Percentiles rank a stretch among this genome's conserved stretches.
Conservation (phyloP, 2,888 invertebrate genomes). For the Oegoconia quadripuncta region DNA sequence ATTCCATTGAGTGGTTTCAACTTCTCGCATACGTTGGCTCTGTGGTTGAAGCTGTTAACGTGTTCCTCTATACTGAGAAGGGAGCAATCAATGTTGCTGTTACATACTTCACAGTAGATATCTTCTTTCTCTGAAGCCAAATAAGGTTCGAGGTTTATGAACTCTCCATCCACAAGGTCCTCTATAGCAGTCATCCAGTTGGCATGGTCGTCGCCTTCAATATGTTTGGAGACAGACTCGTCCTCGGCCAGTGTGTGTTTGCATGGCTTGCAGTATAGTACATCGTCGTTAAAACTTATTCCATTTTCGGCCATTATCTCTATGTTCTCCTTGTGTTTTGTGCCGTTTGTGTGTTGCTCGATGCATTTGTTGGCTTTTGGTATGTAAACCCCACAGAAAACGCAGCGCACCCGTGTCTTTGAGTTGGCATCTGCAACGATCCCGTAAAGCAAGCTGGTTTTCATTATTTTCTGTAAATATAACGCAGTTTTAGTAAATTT, state of each 20-base stretch:
- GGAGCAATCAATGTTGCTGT: conserved; percentile 34
- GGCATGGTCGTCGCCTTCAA: conserved; percentile 44
- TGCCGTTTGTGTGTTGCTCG: conserved; percentile 54
- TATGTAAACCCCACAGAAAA: conserved; percentile 55
- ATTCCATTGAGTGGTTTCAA: conserved; percentile 50
- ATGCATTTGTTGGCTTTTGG: conserved; percentile 59
- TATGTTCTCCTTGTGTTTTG: conserved; percentile 53
- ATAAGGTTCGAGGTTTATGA: conserved; percentile 44
- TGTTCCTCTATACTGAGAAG: conserved; percentile 45
- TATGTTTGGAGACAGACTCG: conserved; percentile 45
- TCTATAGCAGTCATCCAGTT: conserved; percentile 53
- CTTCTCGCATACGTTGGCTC: conserved; percentile 42
- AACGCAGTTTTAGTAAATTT: background rate
- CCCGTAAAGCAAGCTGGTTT: conserved; percentile 45
- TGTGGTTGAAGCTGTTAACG: conserved; percentile 46
- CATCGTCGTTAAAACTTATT: conserved; percentile 36
- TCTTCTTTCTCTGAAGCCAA: conserved; percentile 44
- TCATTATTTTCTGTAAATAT: conserved; percentile 36
- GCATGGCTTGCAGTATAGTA: conserved; percentile 51
- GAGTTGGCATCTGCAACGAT: conserved; percentile 49
- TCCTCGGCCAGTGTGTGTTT: conserved; percentile 36
- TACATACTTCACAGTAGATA: conserved; percentile 49
- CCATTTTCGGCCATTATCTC: conserved; percentile 51
- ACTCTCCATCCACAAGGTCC: conserved; percentile 53
- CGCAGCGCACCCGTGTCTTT: conserved; percentile 54